Evolutionary conservation across 2,888 invertebrate species (phyloP).

Genomic region (Blastobasis lacticolella): DNA sequence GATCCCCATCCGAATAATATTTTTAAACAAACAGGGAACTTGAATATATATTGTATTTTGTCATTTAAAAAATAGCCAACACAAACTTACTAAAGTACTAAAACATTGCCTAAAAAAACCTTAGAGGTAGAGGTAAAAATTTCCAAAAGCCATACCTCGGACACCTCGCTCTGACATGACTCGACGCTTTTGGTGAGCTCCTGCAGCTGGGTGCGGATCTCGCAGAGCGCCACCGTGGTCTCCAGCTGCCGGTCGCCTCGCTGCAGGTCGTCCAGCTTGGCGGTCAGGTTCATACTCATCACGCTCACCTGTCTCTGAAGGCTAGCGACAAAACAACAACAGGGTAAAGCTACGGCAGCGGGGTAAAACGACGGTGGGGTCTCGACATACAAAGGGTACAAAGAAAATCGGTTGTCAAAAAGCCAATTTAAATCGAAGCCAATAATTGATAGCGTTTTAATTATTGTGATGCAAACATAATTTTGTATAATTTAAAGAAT

Average conservation of each 20-base stretch:
- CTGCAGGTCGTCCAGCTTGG: slow-evolving; percentile 95
- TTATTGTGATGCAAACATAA: not conserved
- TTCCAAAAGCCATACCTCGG: slow-evolving; percentile 73
- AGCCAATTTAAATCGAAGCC: not conserved
- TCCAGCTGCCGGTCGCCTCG: slow-evolving; percentile 91
- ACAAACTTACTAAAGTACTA: no score
- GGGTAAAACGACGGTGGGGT: no score
- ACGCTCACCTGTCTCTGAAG: slow-evolving; percentile 98
- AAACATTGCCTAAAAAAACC: no score
- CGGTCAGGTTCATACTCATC: slow-evolving; percentile 97
- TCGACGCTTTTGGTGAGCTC: slow-evolving; percentile 95
- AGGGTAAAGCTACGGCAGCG: no score
- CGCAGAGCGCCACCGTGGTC: slow-evolving; percentile 94
- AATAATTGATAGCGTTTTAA: not conserved
- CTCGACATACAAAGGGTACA: not conserved
- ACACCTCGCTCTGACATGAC: slow-evolving; percentile 95
- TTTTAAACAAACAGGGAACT: no score
- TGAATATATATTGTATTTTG: no score
- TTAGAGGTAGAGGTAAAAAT: no score
- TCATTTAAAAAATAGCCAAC: no score
- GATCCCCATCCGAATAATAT: no score
- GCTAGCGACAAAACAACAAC: slow-evolving; percentile 65
- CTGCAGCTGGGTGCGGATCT: slow-evolving; percentile 93
- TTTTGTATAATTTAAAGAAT: not conserved
- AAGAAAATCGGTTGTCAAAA: not conserved